Evolutionary conservation across 2,113 vertebrate genomes (phyloP).

Genomic region (Burhinus bistriatus): DNA sequence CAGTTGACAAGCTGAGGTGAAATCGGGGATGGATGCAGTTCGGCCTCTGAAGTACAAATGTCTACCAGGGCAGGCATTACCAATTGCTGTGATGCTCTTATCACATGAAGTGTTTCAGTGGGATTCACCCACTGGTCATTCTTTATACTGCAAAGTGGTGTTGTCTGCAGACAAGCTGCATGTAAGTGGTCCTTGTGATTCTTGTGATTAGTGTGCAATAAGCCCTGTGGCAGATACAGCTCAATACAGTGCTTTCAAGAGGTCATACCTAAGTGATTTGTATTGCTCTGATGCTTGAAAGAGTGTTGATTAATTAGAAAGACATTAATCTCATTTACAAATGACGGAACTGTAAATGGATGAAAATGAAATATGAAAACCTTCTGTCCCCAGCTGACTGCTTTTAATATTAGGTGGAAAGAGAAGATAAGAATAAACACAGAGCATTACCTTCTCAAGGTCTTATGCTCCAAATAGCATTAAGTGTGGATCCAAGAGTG

Average conservation of each 20-base stretch:
- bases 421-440: slow-evolving; percentile 2
- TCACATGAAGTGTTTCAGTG: background rate
- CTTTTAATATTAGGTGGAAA: slow-evolving; percentile 23
- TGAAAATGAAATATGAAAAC: slow-evolving; percentile 2
- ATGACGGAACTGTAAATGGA: background rate
- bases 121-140: background rate
- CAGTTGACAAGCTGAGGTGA: background rate
- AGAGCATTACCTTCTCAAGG: slow-evolving; percentile 25
- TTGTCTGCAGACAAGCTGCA: background rate
- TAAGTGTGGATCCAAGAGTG: slow-evolving; percentile 29
- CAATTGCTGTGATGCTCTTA: background rate
- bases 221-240: background rate
- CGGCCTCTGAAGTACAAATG: background rate
- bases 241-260: background rate
- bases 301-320: slow-evolving; percentile 9
- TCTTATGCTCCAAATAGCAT: slow-evolving; percentile 55
- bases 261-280: background rate
- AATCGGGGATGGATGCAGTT: background rate
- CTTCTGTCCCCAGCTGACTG: background rate
- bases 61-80: background rate
- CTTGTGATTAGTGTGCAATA: background rate
- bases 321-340: slow-evolving; percentile 17
- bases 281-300: background rate
- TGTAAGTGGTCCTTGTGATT: background rate
- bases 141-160: background rate